Percentiles rank a stretch among this genome's conserved stretches.
These are phyloP conservation scores for Rousettus leschenaultii DNA, from an alignment of 2,113 vertebrate species.

Conservation along the genomic window DNA sequence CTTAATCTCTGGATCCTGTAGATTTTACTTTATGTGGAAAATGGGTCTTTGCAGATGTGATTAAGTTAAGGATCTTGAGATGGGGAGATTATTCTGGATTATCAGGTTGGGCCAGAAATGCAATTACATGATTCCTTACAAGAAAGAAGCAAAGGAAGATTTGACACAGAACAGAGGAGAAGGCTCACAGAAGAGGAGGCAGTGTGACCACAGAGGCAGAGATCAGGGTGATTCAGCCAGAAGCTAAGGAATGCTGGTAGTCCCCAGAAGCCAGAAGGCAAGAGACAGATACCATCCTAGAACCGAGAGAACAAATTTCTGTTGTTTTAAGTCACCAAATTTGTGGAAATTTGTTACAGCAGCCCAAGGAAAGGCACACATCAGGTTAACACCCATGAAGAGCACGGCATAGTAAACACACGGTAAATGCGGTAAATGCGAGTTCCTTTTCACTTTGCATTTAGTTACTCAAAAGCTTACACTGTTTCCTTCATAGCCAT, in stretches of 20 bases:
- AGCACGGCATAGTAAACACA: rapidly evolving
- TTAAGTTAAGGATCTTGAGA: background rate
- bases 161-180: background rate
- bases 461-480: background rate
- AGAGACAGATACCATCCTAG: background rate
- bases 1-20: background rate
- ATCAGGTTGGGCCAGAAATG: background rate
- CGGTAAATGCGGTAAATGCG: background rate
- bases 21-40: background rate
- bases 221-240: background rate
- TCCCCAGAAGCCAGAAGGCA: background rate
- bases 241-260: background rate
- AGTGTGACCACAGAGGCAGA: background rate
- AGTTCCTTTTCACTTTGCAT: background rate
- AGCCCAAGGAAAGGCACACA: background rate
- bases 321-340: background rate
- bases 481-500: background rate
- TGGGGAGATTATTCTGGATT: background rate
- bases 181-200: background rate
- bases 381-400: background rate
- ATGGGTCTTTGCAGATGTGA: background rate
- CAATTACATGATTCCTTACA: background rate
- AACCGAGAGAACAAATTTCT: background rate
- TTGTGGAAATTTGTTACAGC: background rate
- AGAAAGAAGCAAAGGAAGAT: background rate